Evolutionary conservation across 2,113 vertebrate species (phyloP).

Genomic region (Anser cygnoides): DNA sequence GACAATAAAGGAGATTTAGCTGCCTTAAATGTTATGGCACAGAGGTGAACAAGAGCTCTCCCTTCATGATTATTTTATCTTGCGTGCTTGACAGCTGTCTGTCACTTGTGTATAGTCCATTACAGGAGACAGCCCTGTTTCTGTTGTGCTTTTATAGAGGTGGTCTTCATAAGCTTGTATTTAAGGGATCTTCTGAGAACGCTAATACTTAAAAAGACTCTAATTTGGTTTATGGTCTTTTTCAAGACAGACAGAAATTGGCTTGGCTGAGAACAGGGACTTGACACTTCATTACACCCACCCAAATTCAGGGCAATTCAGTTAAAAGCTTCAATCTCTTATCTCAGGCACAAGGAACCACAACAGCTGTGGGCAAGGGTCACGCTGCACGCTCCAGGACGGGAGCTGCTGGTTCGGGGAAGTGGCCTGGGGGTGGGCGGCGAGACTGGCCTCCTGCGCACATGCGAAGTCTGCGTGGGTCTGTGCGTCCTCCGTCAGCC

Average conservation of each 20-base stretch:
- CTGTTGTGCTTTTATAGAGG: not conserved
- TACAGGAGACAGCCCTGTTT: not conserved
- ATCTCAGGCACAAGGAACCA: not conserved
- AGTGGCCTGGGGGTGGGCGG: not conserved
- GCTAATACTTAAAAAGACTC: not conserved
- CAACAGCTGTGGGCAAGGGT: not conserved
- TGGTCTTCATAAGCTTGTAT: not conserved
- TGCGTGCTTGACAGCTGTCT: not conserved
- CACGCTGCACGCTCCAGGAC: not conserved
- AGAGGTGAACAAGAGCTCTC: not conserved
- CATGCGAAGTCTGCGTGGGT: not conserved
- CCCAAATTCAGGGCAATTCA: not conserved
- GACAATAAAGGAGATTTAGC: not conserved
- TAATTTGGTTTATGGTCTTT: not conserved
- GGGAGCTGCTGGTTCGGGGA: not conserved
- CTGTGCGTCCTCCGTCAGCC: not conserved
- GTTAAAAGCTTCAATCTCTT: not conserved
- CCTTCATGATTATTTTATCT: not conserved
- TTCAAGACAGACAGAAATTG: not conserved
- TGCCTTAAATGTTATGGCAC: not conserved
- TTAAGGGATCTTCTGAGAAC: constrained; percentile 9
- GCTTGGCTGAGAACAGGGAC: constrained; percentile 9
- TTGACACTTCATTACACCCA: not conserved
- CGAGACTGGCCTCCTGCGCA: not conserved
- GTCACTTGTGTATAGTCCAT: not conserved